Evolutionary conservation across 2,113 vertebrate species (phyloP).

Genomic region (Thalassoma bifasciatum): DNA sequence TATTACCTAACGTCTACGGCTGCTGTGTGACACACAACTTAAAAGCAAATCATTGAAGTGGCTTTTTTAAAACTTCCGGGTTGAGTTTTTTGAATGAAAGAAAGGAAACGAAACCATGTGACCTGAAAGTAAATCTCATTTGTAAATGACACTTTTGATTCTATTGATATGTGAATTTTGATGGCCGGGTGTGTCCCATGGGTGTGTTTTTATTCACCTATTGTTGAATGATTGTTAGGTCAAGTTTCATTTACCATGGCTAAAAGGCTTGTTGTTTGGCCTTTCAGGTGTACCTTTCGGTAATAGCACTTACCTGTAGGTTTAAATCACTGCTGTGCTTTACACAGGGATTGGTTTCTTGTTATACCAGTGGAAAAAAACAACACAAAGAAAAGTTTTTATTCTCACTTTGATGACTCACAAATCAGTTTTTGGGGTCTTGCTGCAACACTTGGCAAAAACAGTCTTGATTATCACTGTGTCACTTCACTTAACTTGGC

Average conservation of each 20-base stretch:
- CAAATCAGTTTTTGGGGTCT: no score
- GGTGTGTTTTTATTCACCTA: slow-evolving; percentile 8
- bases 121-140: not conserved
- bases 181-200: slow-evolving; percentile 45
- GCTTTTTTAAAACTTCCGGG: not conserved
- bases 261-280: not conserved
- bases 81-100: slow-evolving; percentile 16
- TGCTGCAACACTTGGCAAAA: no score
- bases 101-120: slow-evolving; percentile 13
- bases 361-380: no score
- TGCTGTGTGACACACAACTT: slow-evolving; percentile 2
- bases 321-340: no score
- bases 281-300: not conserved
- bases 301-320: no score
- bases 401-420: not conserved
- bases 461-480: no score
- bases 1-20: not conserved
- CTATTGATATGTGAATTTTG: slow-evolving; percentile 7
- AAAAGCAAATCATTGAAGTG: not conserved
- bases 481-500: no score
- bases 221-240: slow-evolving; percentile 12
- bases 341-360: no score
- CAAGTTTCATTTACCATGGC: not conserved
- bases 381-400: no score
- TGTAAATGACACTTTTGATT: slow-evolving; percentile 14